Evolutionary conservation across 2,797 vertebrate species (phyloP), one percentile per base, ranked within the genome.

Genomic region (Alauda arvensis): DNA sequence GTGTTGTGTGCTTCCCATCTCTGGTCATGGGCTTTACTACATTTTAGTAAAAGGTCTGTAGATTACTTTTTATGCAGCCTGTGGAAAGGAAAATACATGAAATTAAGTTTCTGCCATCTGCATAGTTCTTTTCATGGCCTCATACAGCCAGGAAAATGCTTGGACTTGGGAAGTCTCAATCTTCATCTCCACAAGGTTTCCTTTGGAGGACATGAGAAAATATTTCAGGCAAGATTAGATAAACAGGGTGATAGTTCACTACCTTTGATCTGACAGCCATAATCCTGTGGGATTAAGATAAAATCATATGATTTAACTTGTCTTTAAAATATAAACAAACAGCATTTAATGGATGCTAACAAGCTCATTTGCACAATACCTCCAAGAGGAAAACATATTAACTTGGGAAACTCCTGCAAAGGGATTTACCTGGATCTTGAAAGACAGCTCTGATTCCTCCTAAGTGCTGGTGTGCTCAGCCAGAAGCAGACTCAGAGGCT

Each of bases 121-220:
- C 45, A 42, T 40, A 25, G 15, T 69, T 68, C n/a, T 40, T 2
- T 62, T 20, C 1, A 0, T 77, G 53, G 14, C 29, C 0, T 0
- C n/a, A 29, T 17, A 63, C 28, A 55, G 28, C 4, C 18, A 31
- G 42, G 53, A 77, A 29, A 87, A 40, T 40, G 43, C 31, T 52
- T 46, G 46, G 18, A 84, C 25, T 56, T 89, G 21, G 51, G 48
- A 71, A 79, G 43, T 17, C 62, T 75, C 3, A 2, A 2, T 77
- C 28, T 65, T 83, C 24, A 34, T 39, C 33, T 87, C 28, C 48
- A 33, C 14, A 19, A 25, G 10, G 4, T 43, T 77, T 91, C 31
- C 40, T 84, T 53, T 82, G 76, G 61, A 85, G 33, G 17, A 37
- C 49, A 20, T 66, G 51, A 87, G 69, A 59, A 80, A 88, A 67